Evolutionary conservation across 2,113 vertebrate genomes (phyloP), one percentile per base, ranked within the genome.

Genomic region (Sprattus sprattus): DNA sequence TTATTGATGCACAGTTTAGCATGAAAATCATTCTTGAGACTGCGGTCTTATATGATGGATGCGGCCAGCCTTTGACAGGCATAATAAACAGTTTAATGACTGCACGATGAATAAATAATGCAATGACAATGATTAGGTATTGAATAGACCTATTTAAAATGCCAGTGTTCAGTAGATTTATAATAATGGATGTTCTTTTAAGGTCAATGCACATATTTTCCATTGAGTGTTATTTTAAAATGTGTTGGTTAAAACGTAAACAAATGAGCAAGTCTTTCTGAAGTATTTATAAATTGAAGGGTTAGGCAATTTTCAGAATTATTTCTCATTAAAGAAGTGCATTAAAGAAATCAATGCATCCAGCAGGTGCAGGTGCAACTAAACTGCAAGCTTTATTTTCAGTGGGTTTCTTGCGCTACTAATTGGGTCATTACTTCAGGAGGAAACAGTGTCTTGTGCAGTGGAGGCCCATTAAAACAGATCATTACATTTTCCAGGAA

Each of bases 121-220:
- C 88, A 96, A 88, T 85, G 83, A 50, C 0, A 93, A 87, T 92
- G 89, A 96, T 94, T 93, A 94, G 94, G 93, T 95, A 96, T 94
- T 95, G 94, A 95, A 93, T 91, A 83, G 82, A 85, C 80, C 92
- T 91, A 88, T 93, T 91, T 86, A 75, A 82, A 54, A 47, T 47
- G 46, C 39, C 67, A 57, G 85, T 20, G 15, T 39, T 39, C 71
- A 39, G 71, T 78, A 11, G n/a, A 28, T 8, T 28, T 67, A 6
- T 67, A 67, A 25, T 11, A 67, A n/a, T n/a, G 57, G 25, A n/a
- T 64, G 57, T 64, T 64, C 18, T 64, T 64, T 64, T 64, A 9
- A 67, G n/a, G 25, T 78, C 71, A 78, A 78, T 78, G 15, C 13
- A 11, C 64, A 28, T 39, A 16, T 78, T 78, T 78, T 78, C 3